Evolutionary conservation across 2,888 invertebrate genomes (phyloP), one percentile per base, ranked within the genome.

Genomic region (Phyllotreta striolata): DNA sequence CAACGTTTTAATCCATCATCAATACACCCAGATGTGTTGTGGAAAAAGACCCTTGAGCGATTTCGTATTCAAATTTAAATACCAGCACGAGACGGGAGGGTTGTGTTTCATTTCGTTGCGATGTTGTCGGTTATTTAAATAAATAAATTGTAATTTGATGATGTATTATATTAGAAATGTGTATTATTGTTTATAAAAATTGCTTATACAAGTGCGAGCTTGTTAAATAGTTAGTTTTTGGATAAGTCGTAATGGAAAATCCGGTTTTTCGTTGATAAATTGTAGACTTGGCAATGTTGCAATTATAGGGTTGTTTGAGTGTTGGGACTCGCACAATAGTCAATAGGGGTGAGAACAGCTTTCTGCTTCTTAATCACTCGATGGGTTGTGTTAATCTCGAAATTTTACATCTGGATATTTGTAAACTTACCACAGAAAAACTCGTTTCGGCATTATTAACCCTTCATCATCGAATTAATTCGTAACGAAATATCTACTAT

Each of bases 301-400:
- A 12, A 13, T 24, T 24, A 41, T 6, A 40, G 40, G 51, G 40
- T 35, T 37, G 37, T 55, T 59, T 39, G 34, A 49, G 47, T 37
- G 62, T n/a, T 39, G 41, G 55, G 61, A 59, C 58, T 59, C 47
- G 55, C 62, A 66, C 61, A 66, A 55, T 61, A 52, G 62, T 67
- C 57, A 47, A 60, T 60, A 64, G 69, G 73, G 73, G 72, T 69
- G 71, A 71, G 72, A 74, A 73, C 73, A 68, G 70, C 69, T 67
- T 70, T 70, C 69, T 68, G 72, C 70, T 73, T 62, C 71, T 74
- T 74, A 70, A 73, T 72, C 71, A 71, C 64, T 73, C 73, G 71
- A 74, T 74, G 68, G 71, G 66, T 69, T 68, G 74, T 67, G 64
- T 63, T 71, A 70, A 71, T 72, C 67, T 68, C 65, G 66, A 65